A percentile compares a stretch with the other conserved stretches of the same genome.
Conservation (phyloP, 2,888 invertebrate species). For the Ophion ventricosus region DNA sequence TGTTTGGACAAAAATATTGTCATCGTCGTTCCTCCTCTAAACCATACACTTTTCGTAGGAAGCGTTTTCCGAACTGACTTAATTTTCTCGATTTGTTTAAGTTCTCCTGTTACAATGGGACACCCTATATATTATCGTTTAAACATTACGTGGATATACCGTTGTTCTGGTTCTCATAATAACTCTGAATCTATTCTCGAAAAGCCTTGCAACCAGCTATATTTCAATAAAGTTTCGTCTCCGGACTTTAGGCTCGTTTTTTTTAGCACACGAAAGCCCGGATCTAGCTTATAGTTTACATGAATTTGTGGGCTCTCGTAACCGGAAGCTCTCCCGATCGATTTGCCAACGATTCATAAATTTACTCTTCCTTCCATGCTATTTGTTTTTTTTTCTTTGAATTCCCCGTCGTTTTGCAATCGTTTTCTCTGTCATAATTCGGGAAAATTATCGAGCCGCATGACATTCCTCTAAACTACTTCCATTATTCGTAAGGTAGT, state of each 20-base stretch:
- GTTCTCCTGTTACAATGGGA: too few species aligned
- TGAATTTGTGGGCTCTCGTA: conserved; percentile 7
- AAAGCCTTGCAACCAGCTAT: conserved; percentile 36
- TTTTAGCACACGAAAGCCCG: conserved; percentile 38
- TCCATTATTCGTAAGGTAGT: neutral
- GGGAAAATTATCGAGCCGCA: conserved; percentile 2
- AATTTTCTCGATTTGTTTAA: too few species aligned
- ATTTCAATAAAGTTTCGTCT: conserved; percentile 25
- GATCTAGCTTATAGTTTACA: conserved; percentile 19
- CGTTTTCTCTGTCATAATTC: conserved; percentile 1
- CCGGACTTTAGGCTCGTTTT: conserved; percentile 1
- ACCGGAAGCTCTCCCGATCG: conserved; percentile 36
- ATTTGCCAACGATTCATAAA: conserved; percentile 43
- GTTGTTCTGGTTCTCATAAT: conserved; percentile 17
- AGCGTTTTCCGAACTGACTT: too few species aligned
- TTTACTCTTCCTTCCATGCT: neutral
- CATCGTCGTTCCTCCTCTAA: too few species aligned
- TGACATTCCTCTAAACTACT: neutral
- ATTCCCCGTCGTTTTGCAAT: neutral
- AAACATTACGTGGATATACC: conserved; percentile 14
- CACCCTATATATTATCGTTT: neutral
- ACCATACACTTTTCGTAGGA: too few species aligned
- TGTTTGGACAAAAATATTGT: too few species aligned
- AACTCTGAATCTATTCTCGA: conserved; percentile 22
- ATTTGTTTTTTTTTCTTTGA: neutral